Percentiles rank a stretch among this genome's conserved stretches.
Evolutionary conservation across 2,113 vertebrate genomes (phyloP).

Genomic region (Colistium nudipinnis): DNA sequence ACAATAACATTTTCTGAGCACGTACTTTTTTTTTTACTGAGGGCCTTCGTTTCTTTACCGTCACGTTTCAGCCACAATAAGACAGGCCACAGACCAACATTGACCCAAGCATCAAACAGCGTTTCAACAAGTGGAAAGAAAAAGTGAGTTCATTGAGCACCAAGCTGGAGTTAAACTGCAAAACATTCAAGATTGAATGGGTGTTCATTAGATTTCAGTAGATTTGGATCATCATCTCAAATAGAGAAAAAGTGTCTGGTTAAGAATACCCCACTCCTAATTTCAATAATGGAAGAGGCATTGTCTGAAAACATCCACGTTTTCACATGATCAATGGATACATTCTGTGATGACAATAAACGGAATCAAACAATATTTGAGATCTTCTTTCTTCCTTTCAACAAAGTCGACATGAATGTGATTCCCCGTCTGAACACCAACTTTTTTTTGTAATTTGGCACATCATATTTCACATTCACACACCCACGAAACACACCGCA

Average conservation of each 20-base stretch:
- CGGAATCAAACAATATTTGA: neutral
- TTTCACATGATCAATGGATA: slow-evolving; percentile 28
- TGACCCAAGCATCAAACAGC: slow-evolving; percentile 22
- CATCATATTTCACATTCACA: slow-evolving; percentile 44
- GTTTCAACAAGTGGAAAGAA: neutral
- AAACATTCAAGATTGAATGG: neutral
- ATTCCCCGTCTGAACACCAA: slow-evolving; percentile 1
- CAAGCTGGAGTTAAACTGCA: neutral
- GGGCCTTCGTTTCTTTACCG: neutral
- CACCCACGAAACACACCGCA: slow-evolving; percentile 7
- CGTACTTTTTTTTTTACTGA: neutral
- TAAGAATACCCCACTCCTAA: neutral
- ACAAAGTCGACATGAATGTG: too few species aligned
- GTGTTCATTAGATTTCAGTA: neutral
- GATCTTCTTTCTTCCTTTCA: neutral
- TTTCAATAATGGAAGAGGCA: slow-evolving; percentile 8
- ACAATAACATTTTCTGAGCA: neutral
- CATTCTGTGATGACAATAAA: neutral
- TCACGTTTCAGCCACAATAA: slow-evolving; percentile 3
- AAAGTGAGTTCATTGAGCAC: slow-evolving; percentile 17
- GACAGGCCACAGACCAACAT: slow-evolving; percentile 17
- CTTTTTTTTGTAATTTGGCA: slow-evolving; percentile 63
- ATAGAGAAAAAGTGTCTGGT: neutral
- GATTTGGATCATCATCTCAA: neutral
- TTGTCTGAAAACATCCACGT: slow-evolving; percentile 3